Percentiles rank a stretch among this genome's conserved stretches.
Evolutionary conservation across 2,113 vertebrate genomes (phyloP).

Genomic region (Apteryx owenii): DNA sequence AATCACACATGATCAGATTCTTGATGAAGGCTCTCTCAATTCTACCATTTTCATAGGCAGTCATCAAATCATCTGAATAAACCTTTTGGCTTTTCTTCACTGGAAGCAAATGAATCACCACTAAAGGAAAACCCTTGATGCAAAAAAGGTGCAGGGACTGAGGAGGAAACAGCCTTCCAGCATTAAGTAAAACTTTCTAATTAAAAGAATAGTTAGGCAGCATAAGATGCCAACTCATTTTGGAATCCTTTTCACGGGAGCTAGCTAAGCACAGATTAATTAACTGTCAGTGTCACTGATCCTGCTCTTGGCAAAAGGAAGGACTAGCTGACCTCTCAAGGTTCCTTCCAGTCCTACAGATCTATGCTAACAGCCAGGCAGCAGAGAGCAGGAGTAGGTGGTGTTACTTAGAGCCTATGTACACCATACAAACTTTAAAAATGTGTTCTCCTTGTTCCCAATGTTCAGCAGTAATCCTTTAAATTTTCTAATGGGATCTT

Average conservation of each 20-base stretch:
- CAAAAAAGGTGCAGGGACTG: background rate
- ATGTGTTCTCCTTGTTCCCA: background rate
- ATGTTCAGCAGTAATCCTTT: background rate
- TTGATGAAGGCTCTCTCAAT: background rate
- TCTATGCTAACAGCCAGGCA: background rate
- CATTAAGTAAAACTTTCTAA: background rate
- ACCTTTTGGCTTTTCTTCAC: background rate
- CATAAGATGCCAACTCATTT: background rate
- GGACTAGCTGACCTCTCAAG: background rate
- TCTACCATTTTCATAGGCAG: background rate
- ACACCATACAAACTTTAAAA: background rate
- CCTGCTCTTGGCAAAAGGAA: background rate
- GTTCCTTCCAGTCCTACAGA: background rate
- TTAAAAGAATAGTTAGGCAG: background rate
- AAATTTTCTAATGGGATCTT: background rate
- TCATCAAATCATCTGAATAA: background rate
- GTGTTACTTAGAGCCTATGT: background rate
- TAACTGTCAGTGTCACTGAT: background rate
- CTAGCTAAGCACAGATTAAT: background rate
- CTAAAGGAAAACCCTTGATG: background rate
- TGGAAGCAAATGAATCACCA: background rate
- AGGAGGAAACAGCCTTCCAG: background rate
- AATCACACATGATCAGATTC: background rate
- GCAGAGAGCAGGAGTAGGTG: background rate
- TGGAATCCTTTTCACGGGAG: background rate